These are phyloP conservation scores for Lophura nycthemera DNA, from an alignment of 2,113 vertebrate species.

Conservation along the genomic window DNA sequence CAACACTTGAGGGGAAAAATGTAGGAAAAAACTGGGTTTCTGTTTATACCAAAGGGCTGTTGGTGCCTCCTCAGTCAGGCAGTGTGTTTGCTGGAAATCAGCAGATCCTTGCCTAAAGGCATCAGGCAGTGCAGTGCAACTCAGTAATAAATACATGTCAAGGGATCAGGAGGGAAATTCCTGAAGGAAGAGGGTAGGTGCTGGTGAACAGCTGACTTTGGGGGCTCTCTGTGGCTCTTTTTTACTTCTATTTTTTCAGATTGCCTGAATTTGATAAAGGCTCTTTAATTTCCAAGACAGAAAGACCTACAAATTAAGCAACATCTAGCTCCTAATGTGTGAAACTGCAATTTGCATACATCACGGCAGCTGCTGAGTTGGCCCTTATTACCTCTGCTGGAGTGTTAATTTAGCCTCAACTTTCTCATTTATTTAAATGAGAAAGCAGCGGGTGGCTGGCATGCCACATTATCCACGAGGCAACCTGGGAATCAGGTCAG, in stretches of 20 bases:
- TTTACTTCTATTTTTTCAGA: neutral
- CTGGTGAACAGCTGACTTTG: neutral
- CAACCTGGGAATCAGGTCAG: constrained; percentile 49
- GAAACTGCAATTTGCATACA: constrained; percentile 72
- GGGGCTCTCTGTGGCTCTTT: neutral
- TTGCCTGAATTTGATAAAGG: neutral
- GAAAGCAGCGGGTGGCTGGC: constrained; percentile 61
- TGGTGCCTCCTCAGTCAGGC: neutral
- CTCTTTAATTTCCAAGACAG: neutral
- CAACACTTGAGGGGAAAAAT: neutral
- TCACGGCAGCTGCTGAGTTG: constrained; percentile 53
- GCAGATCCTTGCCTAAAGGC: constrained; percentile 17
- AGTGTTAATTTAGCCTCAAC: constrained; percentile 71
- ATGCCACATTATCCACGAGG: constrained; percentile 39
- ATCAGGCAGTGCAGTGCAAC: neutral
- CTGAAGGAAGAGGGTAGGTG: neutral
- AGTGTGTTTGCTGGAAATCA: neutral
- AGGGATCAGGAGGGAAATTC: neutral
- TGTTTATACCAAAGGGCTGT: neutral
- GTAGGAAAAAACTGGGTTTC: neutral
- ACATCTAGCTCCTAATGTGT: constrained; percentile 63
- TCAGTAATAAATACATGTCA: neutral
- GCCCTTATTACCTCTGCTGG: constrained; percentile 61
- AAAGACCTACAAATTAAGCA: constrained; percentile 60
- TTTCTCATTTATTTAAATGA: constrained; percentile 74